Conservation (phyloP, 2,113 vertebrate species). For the Rhinopomastus cyanomelas region DNA sequence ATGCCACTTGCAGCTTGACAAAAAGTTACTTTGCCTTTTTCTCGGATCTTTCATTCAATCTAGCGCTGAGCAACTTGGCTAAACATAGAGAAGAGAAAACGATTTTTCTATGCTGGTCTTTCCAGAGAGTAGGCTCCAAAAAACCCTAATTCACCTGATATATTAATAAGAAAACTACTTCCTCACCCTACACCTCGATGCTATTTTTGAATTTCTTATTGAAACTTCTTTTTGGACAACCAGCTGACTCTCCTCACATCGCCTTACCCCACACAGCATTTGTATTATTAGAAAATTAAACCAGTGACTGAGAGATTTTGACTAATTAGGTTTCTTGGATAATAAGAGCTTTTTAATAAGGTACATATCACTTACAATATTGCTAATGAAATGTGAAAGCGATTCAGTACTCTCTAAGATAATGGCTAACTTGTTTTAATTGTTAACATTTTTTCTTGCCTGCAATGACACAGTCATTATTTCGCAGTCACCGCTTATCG, state of each 20-base stretch:
- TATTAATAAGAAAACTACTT: not conserved
- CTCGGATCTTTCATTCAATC: not conserved
- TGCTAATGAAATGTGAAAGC: constrained; percentile 90
- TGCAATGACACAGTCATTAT: constrained; percentile 97
- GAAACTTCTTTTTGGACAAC: constrained; percentile 52
- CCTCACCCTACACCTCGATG: not conserved
- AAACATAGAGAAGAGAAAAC: not conserved
- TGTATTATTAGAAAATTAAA: constrained; percentile 77
- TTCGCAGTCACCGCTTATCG: constrained; percentile 96
- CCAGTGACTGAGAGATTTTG: constrained; percentile 76
- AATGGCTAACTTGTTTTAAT: constrained; percentile 98
- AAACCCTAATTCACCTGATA: not conserved
- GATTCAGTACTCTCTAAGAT: constrained; percentile 82
- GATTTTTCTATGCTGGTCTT: not conserved
- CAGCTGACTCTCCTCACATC: constrained; percentile 52
- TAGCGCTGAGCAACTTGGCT: not conserved
- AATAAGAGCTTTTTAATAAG: constrained; percentile 88
- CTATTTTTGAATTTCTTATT: not conserved
- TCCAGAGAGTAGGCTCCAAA: not conserved
- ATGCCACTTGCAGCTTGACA: not conserved
- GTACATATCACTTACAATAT: constrained; percentile 87
- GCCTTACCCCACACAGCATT: constrained; percentile 57
- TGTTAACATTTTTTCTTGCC: constrained; percentile 93
- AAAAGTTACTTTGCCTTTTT: constrained; percentile 51
- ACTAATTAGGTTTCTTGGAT: constrained; percentile 87